phyloP scores from a whole-genome alignment of 1,140 invertebrate species.

The Olivierus martensii region DNA sequence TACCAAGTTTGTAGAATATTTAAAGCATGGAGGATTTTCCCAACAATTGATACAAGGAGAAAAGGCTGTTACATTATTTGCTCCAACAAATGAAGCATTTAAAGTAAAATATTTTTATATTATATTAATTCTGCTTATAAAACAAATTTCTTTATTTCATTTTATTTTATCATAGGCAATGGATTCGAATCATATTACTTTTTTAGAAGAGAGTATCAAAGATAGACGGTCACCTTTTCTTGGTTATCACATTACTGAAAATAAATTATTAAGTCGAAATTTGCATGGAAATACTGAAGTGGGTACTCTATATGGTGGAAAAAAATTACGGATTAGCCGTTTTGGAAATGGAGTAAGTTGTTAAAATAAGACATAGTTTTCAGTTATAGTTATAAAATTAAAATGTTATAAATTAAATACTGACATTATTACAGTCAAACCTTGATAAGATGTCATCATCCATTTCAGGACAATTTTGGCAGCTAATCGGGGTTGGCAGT shows the following conservation, averaged over 20 bases:
- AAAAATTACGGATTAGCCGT: conserved; percentile 36
- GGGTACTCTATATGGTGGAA: conserved; percentile 24
- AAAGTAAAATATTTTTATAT: too few relatives aligned
- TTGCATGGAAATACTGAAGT: conserved; percentile 30
- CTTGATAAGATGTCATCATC: too few relatives aligned
- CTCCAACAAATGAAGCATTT: conserved; percentile 36
- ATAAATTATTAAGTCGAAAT: conserved; percentile 30
- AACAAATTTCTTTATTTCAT: too few relatives aligned
- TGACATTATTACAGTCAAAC: too few relatives aligned
- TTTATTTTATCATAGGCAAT: conserved; percentile 4
- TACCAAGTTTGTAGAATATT: conserved; percentile 30
- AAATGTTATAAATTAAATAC: too few relatives aligned
- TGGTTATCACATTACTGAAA: conserved; percentile 31
- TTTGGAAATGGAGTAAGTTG: conserved; percentile 34
- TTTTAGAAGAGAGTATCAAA: conserved; percentile 11
- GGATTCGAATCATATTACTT: background rate
- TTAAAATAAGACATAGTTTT: too few relatives aligned
- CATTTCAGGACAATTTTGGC: too few relatives aligned
- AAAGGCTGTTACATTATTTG: conserved; percentile 38
- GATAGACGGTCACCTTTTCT: conserved; percentile 28
- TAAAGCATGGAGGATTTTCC: conserved; percentile 31
- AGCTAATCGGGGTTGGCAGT: too few relatives aligned
- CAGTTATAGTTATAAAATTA: too few relatives aligned
- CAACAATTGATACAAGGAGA: conserved; percentile 28
- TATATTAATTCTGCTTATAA: too few relatives aligned